Evolutionary conservation across 2,888 invertebrate species (phyloP), one percentile per base, ranked within the genome.

Genomic region (Campoletis raptor): DNA sequence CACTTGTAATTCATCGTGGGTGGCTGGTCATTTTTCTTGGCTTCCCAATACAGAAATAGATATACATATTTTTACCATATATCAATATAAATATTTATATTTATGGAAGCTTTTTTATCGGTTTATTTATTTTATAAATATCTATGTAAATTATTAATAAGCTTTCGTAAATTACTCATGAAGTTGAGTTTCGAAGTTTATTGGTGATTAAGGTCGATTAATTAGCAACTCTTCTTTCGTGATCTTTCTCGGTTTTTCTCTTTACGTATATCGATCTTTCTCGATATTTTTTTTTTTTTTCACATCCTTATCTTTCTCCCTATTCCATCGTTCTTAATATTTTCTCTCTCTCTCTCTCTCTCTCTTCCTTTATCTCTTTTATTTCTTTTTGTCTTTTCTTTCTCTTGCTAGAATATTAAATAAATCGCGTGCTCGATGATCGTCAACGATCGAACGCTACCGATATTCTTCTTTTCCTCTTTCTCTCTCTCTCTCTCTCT

Each of bases 1-100:
- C 89, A 91, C 90, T 90, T 90, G 88, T 90, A 88, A 90, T 90
- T 90, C 91, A 88, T 90, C 88, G 89, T 91, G 92, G 92, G 92
- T 92, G 92, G 92, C 87, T 90, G 88, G 87, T 85, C 86, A 88
- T 88, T 72, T 87, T 74, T 78, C 85, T 87, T 88, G 54, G 12
- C 64, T 66, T 42, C 52, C 24, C 54, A 10, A 57, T 45, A 37
- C 5, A 57, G 24, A 57, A 64, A 64, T 45, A 24, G 70, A 24
- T 40, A 61, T 72, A 61, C n/a, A 61, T 64, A n/a, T n/a, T 54
- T 54, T 24, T 40, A 48, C 36, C 15, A 37, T 15, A 76, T 10
- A 36, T 24, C 30, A 61, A 61, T 9, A 21, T 67, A 40, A n/a
- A 37, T 21, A 40, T 40, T 10, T n/a, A 40, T n/a, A 67, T 40